Conservation (phyloP, 2,888 invertebrate genomes). For the Steinernema hermaphroditum region DNA sequence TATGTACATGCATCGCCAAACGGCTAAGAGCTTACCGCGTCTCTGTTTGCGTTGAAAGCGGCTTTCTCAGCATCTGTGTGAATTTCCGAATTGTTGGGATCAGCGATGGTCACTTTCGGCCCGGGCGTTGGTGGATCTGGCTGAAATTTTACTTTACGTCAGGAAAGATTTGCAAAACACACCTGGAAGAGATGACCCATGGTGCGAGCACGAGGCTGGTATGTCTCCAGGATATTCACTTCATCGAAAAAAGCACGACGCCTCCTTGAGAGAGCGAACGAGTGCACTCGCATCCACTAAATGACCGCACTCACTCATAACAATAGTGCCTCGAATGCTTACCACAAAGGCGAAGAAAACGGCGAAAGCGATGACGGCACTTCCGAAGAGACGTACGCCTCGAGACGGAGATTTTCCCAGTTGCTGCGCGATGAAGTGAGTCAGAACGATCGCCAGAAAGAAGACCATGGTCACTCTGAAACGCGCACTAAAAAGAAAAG, state of each 20-base stretch:
- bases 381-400: background rate
- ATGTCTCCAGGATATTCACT: conserved; percentile 59
- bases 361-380: conserved; percentile 10
- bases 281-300: conserved; percentile 53
- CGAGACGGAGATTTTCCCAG: background rate
- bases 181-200: conserved; percentile 56
- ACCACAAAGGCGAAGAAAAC: conserved; percentile 41
- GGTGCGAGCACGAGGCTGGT: conserved; percentile 57
- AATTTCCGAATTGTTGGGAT: conserved; percentile 1
- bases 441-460: conserved; percentile 12
- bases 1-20: background rate
- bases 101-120: conserved; percentile 38
- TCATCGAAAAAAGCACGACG: conserved; percentile 58
- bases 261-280: conserved; percentile 46
- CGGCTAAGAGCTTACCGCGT: background rate
- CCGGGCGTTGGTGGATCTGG: conserved; percentile 51
- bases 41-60: conserved; percentile 18
- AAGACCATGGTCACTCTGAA: conserved; percentile 27
- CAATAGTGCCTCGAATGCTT: background rate
- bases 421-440: background rate
- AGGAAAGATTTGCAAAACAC: background rate
- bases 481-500: conserved; percentile 16
- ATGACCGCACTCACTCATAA: background rate
- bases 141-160: conserved; percentile 33
- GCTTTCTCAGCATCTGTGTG: conserved; percentile 36